Base-by-base conservation (phyloP, 1,140 invertebrate genomes). In the Drosophila asahinai region DNA sequence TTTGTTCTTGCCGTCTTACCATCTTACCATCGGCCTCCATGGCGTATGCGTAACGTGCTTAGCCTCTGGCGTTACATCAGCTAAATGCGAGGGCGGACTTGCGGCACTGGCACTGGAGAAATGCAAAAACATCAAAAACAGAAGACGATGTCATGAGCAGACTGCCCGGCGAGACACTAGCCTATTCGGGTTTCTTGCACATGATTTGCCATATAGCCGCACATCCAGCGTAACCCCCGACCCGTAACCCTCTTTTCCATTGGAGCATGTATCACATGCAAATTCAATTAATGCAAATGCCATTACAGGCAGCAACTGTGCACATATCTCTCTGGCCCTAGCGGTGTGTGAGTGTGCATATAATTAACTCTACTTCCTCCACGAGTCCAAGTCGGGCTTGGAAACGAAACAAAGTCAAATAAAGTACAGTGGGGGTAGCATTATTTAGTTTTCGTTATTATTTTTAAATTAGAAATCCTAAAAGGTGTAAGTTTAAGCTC, bases 341-440 rank as follows among this genome's bases (percentile, higher is more conserved):
- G 43, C 8, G 7, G 17, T 66, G 36, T 33, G 61, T 33, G 45
- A 36, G 67, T 48, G 64, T 72, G 59, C 60, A 83, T 77, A 67
- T 67, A 62, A 80, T 83, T 83, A 80, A 64, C 42, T 49, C 51
- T 63, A 86, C 80, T 86, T 86, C 78, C 77, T 81, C 52, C 51
- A 47, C 47, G 48, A 67, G 27, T 19, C 36, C 38, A 63, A 70
- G 60, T 51, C 49, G 30, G 36, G 43, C 43, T 54, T 70, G 54
- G 33, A 58, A 81, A 42, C 42, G 17, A 70, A 72, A 64, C 43
- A 33, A 51, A 58, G 22, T 8, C 25, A 49, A 43, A 15, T n/a
- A n/a, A 9, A n/a, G 19, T 62, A 36, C 63, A 38, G 22, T 40
- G 19, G 17, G 27, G 36, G 17, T 12, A 11, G 33, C 3, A 36